These are phyloP conservation scores for Drosophila bocqueti DNA, from an alignment of 1,140 invertebrate species.

Conservation along the genomic window DNA sequence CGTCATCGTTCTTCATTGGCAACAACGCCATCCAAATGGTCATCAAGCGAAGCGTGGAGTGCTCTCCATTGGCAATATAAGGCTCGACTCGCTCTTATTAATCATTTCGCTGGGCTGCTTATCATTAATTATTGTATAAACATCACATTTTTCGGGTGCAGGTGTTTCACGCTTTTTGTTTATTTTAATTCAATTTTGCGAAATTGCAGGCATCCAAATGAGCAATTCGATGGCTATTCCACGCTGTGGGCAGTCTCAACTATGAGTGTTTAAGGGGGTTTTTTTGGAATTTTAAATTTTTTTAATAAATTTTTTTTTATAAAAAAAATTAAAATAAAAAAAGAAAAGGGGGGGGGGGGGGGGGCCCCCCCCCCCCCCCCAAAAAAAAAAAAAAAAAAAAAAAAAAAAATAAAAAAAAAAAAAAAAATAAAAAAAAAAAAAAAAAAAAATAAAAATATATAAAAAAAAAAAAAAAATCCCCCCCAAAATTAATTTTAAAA, in stretches of 20 bases:
- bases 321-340: too few relatives aligned
- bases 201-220: constrained; percentile 33
- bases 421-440: too few relatives aligned
- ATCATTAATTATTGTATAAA: constrained; percentile 27
- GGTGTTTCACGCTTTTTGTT: constrained; percentile 39
- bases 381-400: too few relatives aligned
- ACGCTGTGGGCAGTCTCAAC: constrained; percentile 29
- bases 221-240: constrained; percentile 25
- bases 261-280: constrained; percentile 43
- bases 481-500: too few relatives aligned
- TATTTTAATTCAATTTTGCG: constrained; percentile 34
- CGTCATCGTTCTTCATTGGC: constrained; percentile 38
- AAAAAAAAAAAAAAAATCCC: too few relatives aligned
- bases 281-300: too few relatives aligned
- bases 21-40: constrained; percentile 19
- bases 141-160: constrained; percentile 47
- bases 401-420: too few relatives aligned
- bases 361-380: too few relatives aligned
- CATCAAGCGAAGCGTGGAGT: constrained; percentile 1
- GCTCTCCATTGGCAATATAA: constrained; percentile 17
- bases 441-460: too few relatives aligned
- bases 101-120: constrained; percentile 31
- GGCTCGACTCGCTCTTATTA: constrained; percentile 29
- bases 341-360: too few relatives aligned
- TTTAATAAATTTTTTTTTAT: too few relatives aligned